phyloP scores from a whole-genome alignment of 2,113 vertebrate species.

The Lamprotornis superbus region DNA sequence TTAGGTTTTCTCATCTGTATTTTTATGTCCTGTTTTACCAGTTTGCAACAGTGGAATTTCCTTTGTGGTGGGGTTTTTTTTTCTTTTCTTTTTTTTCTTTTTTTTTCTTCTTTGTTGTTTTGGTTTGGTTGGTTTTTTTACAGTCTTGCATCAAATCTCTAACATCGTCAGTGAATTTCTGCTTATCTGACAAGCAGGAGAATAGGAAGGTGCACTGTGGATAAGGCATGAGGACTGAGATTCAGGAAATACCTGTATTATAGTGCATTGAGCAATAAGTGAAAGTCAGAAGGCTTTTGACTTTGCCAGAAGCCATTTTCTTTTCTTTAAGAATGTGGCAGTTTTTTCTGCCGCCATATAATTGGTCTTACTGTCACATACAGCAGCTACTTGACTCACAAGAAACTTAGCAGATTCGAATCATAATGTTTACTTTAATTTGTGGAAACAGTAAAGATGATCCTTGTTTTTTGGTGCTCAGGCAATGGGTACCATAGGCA shows the following conservation, averaged over 20 bases:
- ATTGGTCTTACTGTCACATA: neutral
- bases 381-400: neutral
- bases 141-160: neutral
- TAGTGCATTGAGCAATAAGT: neutral
- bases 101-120: neutral
- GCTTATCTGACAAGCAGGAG: neutral
- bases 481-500: neutral
- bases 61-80: neutral
- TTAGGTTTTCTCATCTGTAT: neutral
- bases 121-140: neutral
- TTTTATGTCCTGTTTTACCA: neutral
- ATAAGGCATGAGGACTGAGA: neutral
- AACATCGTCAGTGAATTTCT: neutral
- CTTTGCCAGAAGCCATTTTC: neutral
- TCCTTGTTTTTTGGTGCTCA: neutral
- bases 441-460: neutral
- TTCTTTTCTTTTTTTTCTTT: too few relatives aligned
- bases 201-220: neutral
- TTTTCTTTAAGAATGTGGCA: neutral
- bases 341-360: accelerated
- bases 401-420: neutral
- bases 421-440: neutral
- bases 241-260: neutral
- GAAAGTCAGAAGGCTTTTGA: neutral
- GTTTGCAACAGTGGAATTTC: neutral